Conservation (phyloP, 2,113 vertebrate genomes). For the Pongo pygmaeus region DNA sequence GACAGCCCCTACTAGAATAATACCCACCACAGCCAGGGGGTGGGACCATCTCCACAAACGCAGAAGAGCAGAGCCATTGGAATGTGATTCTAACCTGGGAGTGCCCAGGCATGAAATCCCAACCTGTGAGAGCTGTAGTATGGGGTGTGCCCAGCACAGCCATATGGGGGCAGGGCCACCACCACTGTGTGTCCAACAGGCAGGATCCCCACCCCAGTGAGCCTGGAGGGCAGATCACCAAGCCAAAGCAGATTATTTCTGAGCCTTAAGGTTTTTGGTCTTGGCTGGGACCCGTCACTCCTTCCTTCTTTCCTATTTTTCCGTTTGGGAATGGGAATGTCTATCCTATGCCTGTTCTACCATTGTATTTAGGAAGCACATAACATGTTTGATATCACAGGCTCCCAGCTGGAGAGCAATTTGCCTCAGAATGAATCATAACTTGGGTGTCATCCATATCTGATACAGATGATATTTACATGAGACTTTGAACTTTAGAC, state of each 20-base stretch:
- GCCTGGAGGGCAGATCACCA: not conserved
- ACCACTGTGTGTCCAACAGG: not conserved
- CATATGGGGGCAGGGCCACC: too few species aligned
- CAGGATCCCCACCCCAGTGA: not conserved
- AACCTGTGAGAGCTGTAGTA: not conserved
- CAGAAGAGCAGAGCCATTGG: too few species aligned
- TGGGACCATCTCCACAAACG: not conserved
- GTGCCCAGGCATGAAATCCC: not conserved
- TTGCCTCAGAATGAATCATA: not conserved
- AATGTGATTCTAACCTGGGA: not conserved
- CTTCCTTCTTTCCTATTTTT: not conserved
- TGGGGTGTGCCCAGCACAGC: not conserved
- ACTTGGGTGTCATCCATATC: not conserved
- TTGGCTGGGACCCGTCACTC: not conserved
- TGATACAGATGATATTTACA: not conserved
- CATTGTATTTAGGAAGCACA: not conserved
- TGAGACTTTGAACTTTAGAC: not conserved
- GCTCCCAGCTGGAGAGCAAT: not conserved
- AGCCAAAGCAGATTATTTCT: not conserved
- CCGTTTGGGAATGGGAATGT: too few species aligned
- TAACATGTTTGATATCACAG: not conserved
- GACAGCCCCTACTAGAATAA: not conserved
- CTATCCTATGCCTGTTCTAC: not conserved
- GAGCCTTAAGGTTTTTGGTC: not conserved
- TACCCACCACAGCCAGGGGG: not conserved